Evolutionary conservation across 2,888 invertebrate genomes (phyloP), one percentile per base, ranked within the genome.

Genomic region (Acronicta psi): DNA sequence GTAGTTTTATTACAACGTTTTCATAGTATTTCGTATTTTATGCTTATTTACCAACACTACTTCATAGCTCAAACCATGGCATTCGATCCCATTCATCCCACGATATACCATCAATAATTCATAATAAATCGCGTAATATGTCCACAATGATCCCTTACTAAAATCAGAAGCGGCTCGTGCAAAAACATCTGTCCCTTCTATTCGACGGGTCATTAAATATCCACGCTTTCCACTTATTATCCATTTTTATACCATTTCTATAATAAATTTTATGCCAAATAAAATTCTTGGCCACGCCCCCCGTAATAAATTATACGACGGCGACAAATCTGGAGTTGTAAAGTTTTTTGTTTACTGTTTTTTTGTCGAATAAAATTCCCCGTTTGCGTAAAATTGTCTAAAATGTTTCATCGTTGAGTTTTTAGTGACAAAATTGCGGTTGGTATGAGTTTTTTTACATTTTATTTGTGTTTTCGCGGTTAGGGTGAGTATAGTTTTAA

Each of bases 201-300:
- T 92, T 89, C 86, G 85, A 65, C 88, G 89, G 83, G 71, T 89
- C 93, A 92, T 92, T 92, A 86, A 87, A 82, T 81, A 70, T 69
- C 64, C 90, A 92, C 91, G 90, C 90, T 90, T 93, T 87, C 85
- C 90, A 89, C 91, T 88, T 88, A 91, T 90, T 88, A 92, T 84
- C 85, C 59, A 90, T 91, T 90, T 92, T 91, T 89, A 89, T 90
- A 84, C 87, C 83, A 87, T 88, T 86, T 84, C 83, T 86, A 90
- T 80, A 86, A 89, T 87, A 87, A 83, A 92, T 92, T 91, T 87
- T 85, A 91, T 87, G 92, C 85, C 91, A 91, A 91, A 93, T 92
- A 92, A 91, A 92, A 91, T 88, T 85, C 77, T 75, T 67, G 84
- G 74, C 85, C 77, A 83, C 91, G 89, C 93, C 93, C 75, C 55